Percentiles rank a stretch among this genome's conserved stretches.
Evolutionary conservation across 2,888 invertebrate genomes (phyloP).

Genomic region (Lasioglossum morio): DNA sequence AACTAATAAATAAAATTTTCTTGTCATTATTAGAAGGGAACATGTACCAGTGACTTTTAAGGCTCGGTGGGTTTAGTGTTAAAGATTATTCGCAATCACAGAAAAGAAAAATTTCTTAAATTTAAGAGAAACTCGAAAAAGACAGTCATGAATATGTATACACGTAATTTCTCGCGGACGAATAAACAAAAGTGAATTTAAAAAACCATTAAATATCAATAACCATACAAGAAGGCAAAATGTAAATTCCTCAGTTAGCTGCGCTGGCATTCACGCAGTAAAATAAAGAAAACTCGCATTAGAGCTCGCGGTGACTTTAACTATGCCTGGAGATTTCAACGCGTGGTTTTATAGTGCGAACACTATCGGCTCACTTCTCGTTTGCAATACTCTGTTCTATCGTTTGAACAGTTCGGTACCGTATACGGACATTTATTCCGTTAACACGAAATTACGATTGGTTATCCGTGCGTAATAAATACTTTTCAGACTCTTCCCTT

Average conservation of each 20-base stretch:
- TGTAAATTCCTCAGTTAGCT: not conserved
- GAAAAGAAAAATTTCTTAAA: not conserved
- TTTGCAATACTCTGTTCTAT: not conserved
- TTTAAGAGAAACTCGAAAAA: not conserved
- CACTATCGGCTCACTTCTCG: too few relatives aligned
- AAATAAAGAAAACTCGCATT: not conserved
- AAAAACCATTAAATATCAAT: not conserved
- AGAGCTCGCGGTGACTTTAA: not conserved
- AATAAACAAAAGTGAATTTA: not conserved
- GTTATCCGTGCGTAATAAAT: too few relatives aligned
- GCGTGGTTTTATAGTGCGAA: not conserved
- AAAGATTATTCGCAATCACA: not conserved
- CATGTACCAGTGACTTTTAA: too few relatives aligned
- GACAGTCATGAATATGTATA: not conserved
- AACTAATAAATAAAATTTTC: too few relatives aligned
- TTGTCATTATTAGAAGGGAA: too few relatives aligned
- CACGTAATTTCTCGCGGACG: not conserved
- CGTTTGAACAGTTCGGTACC: not conserved
- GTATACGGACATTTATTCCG: not conserved
- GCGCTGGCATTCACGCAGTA: not conserved
- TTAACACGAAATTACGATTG: too few relatives aligned
- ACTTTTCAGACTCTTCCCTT: too few relatives aligned
- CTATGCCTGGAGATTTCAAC: not conserved
- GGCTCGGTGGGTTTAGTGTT: not conserved
- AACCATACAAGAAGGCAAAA: not conserved